Evolutionary conservation across 2,888 invertebrate genomes (phyloP).

Genomic region (Amphipoea lucens): DNA sequence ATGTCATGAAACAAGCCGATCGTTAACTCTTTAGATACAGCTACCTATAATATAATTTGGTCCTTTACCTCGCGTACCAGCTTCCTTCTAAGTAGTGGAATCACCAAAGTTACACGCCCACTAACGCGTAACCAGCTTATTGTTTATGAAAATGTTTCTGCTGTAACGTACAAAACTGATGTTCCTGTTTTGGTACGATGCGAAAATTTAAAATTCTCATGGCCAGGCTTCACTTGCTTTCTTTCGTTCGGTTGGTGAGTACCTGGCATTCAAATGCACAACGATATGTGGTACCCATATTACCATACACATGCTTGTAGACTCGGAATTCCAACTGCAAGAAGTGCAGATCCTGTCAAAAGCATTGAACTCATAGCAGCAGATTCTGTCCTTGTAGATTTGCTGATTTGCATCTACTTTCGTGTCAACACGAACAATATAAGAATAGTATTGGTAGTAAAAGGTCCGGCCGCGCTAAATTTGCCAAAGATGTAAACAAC

Average conservation of each 20-base stretch:
- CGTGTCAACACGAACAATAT: background rate
- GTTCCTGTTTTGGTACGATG: background rate
- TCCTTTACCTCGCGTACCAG: constrained; percentile 5
- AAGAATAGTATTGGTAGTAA: background rate
- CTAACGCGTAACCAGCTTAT: no score
- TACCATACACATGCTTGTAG: background rate
- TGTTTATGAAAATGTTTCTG: background rate
- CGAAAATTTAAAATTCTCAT: background rate
- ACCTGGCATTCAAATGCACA: background rate
- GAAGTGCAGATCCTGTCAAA: background rate
- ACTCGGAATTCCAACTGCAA: background rate
- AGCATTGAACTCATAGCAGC: background rate
- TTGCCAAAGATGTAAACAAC: no score
- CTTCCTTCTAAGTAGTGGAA: constrained; percentile 19
- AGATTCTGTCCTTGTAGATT: background rate
- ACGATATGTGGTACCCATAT: background rate
- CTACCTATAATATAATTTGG: background rate
- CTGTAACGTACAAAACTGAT: background rate
- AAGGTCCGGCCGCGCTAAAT: no score
- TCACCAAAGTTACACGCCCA: constrained; percentile 19
- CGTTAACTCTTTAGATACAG: background rate
- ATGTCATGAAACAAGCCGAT: no score
- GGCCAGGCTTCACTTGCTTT: no score
- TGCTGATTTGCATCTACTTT: background rate
- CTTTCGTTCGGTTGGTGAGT: background rate